Conservation (phyloP, 2,113 vertebrate species). For the Acinonyx jubatus region DNA sequence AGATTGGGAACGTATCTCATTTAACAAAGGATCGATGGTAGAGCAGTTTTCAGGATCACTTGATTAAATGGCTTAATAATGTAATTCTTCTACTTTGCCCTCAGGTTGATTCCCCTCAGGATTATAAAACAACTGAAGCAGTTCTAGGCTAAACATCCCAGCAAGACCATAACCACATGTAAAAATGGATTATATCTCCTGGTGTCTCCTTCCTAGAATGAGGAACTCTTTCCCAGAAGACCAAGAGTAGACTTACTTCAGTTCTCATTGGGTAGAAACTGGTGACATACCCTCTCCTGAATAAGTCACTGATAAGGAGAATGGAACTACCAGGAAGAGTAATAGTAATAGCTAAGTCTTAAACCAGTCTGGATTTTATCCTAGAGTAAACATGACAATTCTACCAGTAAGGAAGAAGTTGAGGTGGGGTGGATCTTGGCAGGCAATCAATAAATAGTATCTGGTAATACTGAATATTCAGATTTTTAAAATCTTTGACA, state of each 20-base stretch:
- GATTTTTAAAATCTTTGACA: neutral
- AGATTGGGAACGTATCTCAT: neutral
- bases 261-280: neutral
- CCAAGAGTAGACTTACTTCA: neutral
- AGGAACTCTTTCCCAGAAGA: neutral
- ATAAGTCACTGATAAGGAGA: neutral
- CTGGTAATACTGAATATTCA: neutral
- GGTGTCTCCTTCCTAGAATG: neutral
- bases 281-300: neutral
- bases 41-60: neutral
- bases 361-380: neutral
- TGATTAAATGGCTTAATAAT: neutral
- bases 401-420: neutral
- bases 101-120: neutral
- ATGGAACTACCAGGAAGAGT: neutral
- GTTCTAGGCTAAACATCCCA: neutral
- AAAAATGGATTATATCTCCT: neutral
- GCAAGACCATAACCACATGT: neutral
- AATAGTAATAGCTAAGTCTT: neutral
- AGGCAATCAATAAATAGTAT: neutral
- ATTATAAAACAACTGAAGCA: neutral
- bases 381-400: neutral
- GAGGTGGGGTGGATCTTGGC: neutral
- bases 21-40: neutral
- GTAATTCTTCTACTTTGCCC: neutral